Base-by-base conservation (phyloP, 2,888 invertebrate genomes). In the Ecdyonurus torrentis region DNA sequence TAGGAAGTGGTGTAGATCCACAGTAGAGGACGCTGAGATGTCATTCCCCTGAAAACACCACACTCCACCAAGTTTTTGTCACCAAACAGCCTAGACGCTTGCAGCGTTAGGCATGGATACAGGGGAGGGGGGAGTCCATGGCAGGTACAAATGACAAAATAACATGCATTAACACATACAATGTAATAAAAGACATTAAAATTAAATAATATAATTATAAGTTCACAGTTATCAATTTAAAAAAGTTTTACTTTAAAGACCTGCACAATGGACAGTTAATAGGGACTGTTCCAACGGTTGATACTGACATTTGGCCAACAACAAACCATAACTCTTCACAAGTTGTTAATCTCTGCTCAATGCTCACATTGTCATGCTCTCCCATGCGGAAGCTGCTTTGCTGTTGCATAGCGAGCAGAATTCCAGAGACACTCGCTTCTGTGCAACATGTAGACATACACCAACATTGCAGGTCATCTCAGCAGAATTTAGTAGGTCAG, bases 381-480 rank as follows among this genome's bases (percentile, higher is more conserved):
- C 62, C 64, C 62, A 64, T 1, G 60, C 25, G 2, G 18, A 20
- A 3, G 50, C 59, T 22, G 78, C 74, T 66, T 77, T 80, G 63
- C 77, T 75, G 69, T 79, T 79, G 67, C 82, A 83, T 25, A 72
- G 73, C 1, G 79, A 72, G 70, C 83, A 83, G 69, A 79, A 81
- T 69, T 82, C 81, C 64, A 82, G 69, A 0, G 82, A 82, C 50
- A 82, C 76, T 69, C 75, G 76, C 59, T 78, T 77, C 53, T 78
- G 77, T 64, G 79, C 78, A 19, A 81, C 76, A 68, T 83, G 82
- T 18, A 83, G 72, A 69, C 82, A 83, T 20, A 83, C 76, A 19
- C 81, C 82, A 60, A 75, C 74, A 67, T 76, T 74, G 18, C 74
- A 72, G 10, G 72, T 66, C 52, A 68, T 69, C 62, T 67, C 67